These are phyloP conservation scores for Pipistrellus pipistrellus DNA, from an alignment of 2,797 vertebrate genomes.

Conservation along the genomic window DNA sequence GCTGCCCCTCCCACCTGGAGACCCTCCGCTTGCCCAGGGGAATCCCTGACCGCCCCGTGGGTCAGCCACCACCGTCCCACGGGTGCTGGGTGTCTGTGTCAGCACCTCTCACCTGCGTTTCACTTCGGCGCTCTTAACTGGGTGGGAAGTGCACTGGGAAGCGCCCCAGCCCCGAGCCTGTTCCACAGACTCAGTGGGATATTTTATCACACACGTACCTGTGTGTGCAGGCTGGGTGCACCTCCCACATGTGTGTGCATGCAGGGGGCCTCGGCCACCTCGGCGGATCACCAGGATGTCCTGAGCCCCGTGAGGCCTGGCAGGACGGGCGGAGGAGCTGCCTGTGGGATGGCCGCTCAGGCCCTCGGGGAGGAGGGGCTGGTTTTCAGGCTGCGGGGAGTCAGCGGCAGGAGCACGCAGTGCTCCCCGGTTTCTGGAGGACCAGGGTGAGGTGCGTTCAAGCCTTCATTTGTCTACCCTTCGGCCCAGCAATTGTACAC, in stretches of 20 bases:
- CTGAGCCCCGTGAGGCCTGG: neutral
- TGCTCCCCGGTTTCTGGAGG: rapidly evolving
- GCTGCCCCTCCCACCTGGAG: neutral
- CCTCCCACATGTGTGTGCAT: too few relatives aligned
- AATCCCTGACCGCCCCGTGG: rapidly evolving
- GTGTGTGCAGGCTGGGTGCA: neutral
- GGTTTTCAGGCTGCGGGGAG: neutral
- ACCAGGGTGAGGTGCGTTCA: neutral
- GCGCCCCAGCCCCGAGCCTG: neutral
- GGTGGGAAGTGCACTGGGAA: neutral
- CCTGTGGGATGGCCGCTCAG: neutral
- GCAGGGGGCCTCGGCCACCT: neutral
- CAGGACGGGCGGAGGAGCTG: neutral
- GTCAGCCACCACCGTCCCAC: neutral
- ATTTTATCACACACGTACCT: neutral
- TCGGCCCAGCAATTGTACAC: too few relatives aligned
- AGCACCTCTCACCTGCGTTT: rapidly evolving
- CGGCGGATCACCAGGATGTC: neutral
- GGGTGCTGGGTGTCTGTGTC: neutral
- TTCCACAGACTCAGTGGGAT: neutral
- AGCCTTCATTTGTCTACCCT: neutral
- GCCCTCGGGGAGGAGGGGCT: neutral
- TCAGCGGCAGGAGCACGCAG: neutral
- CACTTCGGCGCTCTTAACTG: neutral
- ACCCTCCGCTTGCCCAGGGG: neutral